Conservation (phyloP, 2,113 vertebrate genomes). For the Chaetops frenatus region DNA sequence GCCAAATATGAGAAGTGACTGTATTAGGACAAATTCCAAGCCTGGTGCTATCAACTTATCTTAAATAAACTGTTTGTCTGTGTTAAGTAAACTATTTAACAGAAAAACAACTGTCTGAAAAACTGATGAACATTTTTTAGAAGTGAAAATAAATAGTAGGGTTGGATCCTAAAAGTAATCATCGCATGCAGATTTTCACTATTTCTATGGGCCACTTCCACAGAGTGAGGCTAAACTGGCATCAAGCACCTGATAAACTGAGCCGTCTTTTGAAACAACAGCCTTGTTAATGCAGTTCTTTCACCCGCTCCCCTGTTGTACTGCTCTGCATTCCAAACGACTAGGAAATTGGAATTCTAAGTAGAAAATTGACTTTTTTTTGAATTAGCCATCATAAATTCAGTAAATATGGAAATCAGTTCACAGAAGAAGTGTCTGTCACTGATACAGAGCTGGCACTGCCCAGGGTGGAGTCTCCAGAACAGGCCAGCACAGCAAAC, state of each 20-base stretch:
- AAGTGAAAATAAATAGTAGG: background rate
- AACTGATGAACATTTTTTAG: background rate
- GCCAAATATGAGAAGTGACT: background rate
- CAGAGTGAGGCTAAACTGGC: accelerated
- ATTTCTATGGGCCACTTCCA: background rate
- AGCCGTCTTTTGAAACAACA: background rate
- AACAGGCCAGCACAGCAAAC: background rate
- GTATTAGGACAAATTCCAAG: background rate
- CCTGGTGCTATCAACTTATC: background rate
- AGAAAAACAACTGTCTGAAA: background rate
- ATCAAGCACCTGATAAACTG: background rate
- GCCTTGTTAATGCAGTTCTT: background rate
- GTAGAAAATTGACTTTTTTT: background rate
- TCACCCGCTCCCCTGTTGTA: background rate
- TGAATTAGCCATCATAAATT: background rate
- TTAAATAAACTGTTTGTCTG: background rate
- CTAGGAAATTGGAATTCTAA: background rate
- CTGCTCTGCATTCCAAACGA: background rate
- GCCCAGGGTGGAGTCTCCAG: background rate
- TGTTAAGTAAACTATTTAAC: background rate
- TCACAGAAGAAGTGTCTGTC: background rate
- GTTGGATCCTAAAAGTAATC: background rate
- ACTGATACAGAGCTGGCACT: background rate
- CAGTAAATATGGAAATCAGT: background rate
- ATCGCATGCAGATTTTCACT: background rate